Evolutionary conservation across 2,113 vertebrate species (phyloP), one percentile per base, ranked within the genome.

Genomic region (Illadopsis cleaveri): DNA sequence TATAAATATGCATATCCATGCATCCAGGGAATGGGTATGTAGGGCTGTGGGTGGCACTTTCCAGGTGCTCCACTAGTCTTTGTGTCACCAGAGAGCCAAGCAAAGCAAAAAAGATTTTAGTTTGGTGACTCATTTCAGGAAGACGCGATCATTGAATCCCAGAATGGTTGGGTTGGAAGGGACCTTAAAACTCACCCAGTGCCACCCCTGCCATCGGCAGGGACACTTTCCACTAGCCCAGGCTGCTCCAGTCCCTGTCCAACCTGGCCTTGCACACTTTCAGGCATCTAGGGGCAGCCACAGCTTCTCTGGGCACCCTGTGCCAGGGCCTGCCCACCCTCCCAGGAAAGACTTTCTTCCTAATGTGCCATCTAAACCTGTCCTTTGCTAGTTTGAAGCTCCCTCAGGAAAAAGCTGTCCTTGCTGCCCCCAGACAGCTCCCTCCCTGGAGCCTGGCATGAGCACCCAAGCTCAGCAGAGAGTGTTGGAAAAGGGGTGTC

Each of bases 331-430:
- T 71, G 0, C 2, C 11, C 56, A 25, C 10, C 6, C 19, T 73
- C 5, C 0, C 38, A 66, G 19, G 37, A 12, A 33, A 45, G 0
- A 51, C 66, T 66, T 51, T 1, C 19, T 30, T 82, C 33, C 45
- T 14, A 58, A 25, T 24, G 7, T 58, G 23, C 12, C 33, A 58
- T 51, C 12, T 58, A 66, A 51, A 19, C 9, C 19, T 60, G n/a
- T 16, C 15, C 24, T 75, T 23, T 21, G 16, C 15, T 28, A 10
- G 16, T 42, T 24, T 30, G 24, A 60, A 60, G 2, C 16, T 77
- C 42, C 44, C 22, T 47, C 22, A 58, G 31, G 38, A 62, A 62
- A 42, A 66, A 31, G 25, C 44, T 86, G 61, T 48, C 31, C 47
- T 66, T 44, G 31, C 51, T 76, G 27, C 2, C 33, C 6, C 2